phyloP scores from a whole-genome alignment of 2,888 invertebrate species.

The Dryococelus australis region DNA sequence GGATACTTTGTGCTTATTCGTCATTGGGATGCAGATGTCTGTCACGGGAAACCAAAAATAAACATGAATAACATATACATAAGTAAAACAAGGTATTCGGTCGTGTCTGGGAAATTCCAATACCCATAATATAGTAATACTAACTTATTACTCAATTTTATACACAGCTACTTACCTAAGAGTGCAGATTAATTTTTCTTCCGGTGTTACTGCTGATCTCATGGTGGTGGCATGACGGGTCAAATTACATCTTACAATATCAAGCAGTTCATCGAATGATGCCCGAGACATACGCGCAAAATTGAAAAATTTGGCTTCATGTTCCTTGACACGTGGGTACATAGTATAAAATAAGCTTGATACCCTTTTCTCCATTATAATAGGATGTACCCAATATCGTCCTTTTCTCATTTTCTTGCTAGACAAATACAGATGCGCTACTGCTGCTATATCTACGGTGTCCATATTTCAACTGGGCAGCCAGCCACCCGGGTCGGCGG shows the following conservation, averaged over 20 bases:
- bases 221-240: too few relatives aligned
- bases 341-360: not conserved
- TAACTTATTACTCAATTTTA: not conserved
- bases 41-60: too few relatives aligned
- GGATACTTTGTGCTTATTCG: too few relatives aligned
- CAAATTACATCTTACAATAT: too few relatives aligned
- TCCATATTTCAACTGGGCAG: not conserved
- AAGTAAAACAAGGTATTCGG: not conserved
- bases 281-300: not conserved
- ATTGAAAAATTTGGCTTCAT: not conserved
- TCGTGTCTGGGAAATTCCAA: not conserved
- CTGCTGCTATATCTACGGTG: not conserved
- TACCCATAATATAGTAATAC: not conserved
- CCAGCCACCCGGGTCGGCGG: too few relatives aligned
- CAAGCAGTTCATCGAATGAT: not conserved
- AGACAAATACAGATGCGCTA: not conserved
- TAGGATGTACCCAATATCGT: not conserved
- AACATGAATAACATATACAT: too few relatives aligned
- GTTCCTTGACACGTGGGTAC: not conserved
- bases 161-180: not conserved
- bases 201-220: too few relatives aligned
- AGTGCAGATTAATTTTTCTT: too few relatives aligned
- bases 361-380: not conserved
- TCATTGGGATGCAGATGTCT: too few relatives aligned
- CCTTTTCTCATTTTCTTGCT: not conserved